Evolutionary conservation across 1,140 invertebrate genomes (phyloP), one percentile per base, ranked within the genome.

Genomic region (Aethina tumida): DNA sequence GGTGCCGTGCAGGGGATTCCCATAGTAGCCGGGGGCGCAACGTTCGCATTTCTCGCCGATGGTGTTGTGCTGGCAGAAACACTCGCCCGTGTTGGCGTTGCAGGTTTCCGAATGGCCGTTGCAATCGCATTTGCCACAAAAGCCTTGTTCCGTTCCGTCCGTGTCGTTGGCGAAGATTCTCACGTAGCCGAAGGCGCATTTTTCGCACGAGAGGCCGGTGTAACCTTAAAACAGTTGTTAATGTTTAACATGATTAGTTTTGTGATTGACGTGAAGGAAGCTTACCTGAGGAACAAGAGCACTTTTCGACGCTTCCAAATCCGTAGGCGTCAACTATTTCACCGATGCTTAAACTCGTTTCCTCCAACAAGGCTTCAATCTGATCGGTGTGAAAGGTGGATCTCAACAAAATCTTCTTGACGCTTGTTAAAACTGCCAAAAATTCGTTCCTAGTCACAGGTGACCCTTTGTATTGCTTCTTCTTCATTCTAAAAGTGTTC

Each of bases 351-450:
- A 55, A 43, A 2, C 18, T 31, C 3, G 16, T 58, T 34, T 6
- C 40, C 38, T 63, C 62, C 14, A 71, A 47, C 5, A 62, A 74
- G 22, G 81, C 85, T 66, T 95, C 89, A 39, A 89, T 80, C 66
- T 99, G 94, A 58, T 94, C 90, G 0, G 85, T 87, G 59, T 97
- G 90, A 62, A 84, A 98, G 35, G 89, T 87, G 0, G 90, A 35
- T 38, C 92, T 71, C 15, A 98, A 72, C 49, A 97, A 69, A 9
- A 98, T 53, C 17, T 81, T 66, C 41, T 81, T 77, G 0, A 99
- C 53, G 47, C 89, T 74, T 4, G 78, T 69, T n/a, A 98, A 62
- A 1, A 93, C 75, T 15, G 78, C 74, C 58, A 98, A 77, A 53
- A 98, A 81, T 52, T 96, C 79, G 4, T 66, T 59, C 41, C 88